Evolutionary conservation across 2,797 vertebrate genomes (phyloP).

Genomic region (Staurois parvus): DNA sequence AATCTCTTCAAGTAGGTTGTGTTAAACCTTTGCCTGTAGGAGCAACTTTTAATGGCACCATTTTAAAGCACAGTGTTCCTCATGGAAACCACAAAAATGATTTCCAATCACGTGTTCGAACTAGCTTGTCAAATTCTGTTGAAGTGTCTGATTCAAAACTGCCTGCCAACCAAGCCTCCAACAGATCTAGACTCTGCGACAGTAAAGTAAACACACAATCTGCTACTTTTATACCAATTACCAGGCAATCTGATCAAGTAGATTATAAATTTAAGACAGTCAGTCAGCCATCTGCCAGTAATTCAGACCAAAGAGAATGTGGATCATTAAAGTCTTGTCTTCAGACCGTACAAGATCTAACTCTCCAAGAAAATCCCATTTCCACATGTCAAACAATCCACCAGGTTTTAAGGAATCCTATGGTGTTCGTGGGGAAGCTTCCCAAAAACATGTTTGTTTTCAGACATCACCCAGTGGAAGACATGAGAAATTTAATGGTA

Average conservation of each 20-base stretch:
- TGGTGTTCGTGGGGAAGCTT: not conserved
- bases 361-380: slow-evolving; percentile 24
- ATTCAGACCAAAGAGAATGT: not conserved
- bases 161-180: not conserved
- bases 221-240: not conserved
- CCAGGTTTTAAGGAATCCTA: not conserved
- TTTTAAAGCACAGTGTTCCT: not conserved
- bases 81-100: not conserved
- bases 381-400: not conserved
- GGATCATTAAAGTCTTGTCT: slow-evolving; percentile 20
- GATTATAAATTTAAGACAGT: not conserved
- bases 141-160: not conserved
- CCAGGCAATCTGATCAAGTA: not conserved
- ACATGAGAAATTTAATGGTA: slow-evolving; percentile 14
- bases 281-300: not conserved
- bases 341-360: slow-evolving; percentile 2
- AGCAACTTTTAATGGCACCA: not conserved
- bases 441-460: slow-evolving; percentile 54
- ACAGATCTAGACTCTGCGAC: not conserved
- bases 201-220: not conserved
- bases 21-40: not conserved
- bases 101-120: too few species aligned
- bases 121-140: not conserved
- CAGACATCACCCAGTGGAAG: slow-evolving; percentile 7
- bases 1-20: not conserved